Percentiles rank a stretch among this genome's conserved stretches.
Conservation (phyloP, 2,113 vertebrate genomes). For the Pseudolaguvia tuberculata region DNA sequence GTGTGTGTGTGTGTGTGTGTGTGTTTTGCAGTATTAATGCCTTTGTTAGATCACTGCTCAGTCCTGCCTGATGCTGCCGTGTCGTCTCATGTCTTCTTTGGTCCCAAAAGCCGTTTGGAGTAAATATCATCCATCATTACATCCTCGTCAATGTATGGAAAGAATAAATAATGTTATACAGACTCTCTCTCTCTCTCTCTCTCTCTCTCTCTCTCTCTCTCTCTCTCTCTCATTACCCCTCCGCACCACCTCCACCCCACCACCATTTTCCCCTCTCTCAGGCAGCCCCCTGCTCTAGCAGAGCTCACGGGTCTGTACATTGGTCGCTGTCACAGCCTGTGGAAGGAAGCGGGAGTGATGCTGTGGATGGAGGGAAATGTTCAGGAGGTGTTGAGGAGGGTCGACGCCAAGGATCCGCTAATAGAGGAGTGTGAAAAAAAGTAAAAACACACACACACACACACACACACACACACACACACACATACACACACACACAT, state of each 20-base stretch:
- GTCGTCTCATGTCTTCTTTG: constrained; percentile 79
- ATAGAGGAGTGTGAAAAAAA: constrained; percentile 81
- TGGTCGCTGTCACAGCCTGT: constrained; percentile 80
- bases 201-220: not conserved
- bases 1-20: not conserved
- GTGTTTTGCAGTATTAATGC: constrained; percentile 76
- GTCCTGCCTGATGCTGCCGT: constrained; percentile 82
- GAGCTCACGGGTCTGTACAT: constrained; percentile 85
- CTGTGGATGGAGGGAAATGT: constrained; percentile 87
- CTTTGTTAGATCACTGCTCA: constrained; percentile 81
- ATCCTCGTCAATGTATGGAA: too few species aligned
- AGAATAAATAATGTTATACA: too few species aligned
- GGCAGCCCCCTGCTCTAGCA: constrained; percentile 80
- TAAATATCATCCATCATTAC: constrained; percentile 55
- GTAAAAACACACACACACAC: constrained; percentile 59
- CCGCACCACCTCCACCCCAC: too few species aligned
- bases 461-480: too few species aligned
- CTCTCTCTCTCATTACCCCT: not conserved
- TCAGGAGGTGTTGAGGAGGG: constrained; percentile 72
- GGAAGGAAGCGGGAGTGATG: constrained; percentile 84
- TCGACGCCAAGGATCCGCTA: constrained; percentile 72
- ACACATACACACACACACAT: too few species aligned
- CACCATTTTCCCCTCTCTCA: constrained; percentile 46
- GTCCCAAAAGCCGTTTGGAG: constrained; percentile 81
- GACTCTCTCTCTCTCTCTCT: not conserved